Evolutionary conservation across 1,140 invertebrate species (phyloP).

Genomic region (Aphelenchoides fujianensis): DNA sequence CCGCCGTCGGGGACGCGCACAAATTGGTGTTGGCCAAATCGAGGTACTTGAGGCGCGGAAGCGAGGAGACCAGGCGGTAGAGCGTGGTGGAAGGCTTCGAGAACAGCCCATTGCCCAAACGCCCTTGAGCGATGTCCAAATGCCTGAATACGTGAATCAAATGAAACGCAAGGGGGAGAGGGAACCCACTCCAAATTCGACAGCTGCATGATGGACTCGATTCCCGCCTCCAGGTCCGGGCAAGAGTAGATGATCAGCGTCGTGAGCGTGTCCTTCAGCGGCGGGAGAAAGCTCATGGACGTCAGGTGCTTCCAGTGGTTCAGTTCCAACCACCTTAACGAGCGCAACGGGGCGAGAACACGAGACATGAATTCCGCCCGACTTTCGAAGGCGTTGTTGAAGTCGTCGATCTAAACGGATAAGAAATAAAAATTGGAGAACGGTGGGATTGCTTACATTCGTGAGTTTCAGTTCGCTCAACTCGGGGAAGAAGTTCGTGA

Average conservation of each 20-base stretch:
- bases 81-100: slow-evolving; percentile 68
- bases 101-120: slow-evolving; percentile 70
- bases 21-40: slow-evolving; percentile 25
- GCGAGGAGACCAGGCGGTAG: slow-evolving; percentile 16
- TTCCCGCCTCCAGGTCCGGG: slow-evolving; percentile 64
- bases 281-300: slow-evolving; percentile 27
- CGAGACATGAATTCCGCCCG: slow-evolving; percentile 29
- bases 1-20: slow-evolving; percentile 64
- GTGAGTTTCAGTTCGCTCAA: neutral
- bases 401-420: slow-evolving; percentile 4
- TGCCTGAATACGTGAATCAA: slow-evolving; percentile 69
- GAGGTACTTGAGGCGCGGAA: slow-evolving; percentile 14
- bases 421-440: neutral
- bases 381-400: neutral
- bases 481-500: neutral
- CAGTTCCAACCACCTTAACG: slow-evolving; percentile 75
- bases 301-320: slow-evolving; percentile 68
- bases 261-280: slow-evolving; percentile 64
- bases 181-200: slow-evolving; percentile 65
- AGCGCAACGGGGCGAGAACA: slow-evolving; percentile 68
- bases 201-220: slow-evolving; percentile 67
- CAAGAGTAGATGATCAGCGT: slow-evolving; percentile 77
- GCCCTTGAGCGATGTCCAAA: slow-evolving; percentile 76
- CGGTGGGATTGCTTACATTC: neutral
- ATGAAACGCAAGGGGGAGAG: slow-evolving; percentile 1